A percentile compares a stretch with the other conserved stretches of the same genome.
phyloP scores from a whole-genome alignment of 2,888 invertebrate genomes.

The Meteorus cinctellus region DNA sequence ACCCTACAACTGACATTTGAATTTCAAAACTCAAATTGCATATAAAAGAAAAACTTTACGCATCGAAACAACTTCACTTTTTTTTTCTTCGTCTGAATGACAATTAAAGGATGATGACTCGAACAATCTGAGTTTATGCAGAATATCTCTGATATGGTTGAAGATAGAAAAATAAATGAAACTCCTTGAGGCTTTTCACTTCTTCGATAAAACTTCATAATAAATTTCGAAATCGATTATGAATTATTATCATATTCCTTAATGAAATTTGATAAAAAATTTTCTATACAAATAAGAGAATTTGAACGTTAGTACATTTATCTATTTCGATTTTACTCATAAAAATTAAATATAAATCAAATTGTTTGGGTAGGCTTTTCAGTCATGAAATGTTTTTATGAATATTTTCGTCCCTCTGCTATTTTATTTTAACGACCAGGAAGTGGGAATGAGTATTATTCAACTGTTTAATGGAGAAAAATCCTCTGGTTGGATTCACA shows the following conservation, averaged over 20 bases:
- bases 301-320: too few relatives aligned
- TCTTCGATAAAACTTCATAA: too few relatives aligned
- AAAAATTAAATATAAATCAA: too few relatives aligned
- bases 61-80: constrained; percentile 40
- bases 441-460: not conserved
- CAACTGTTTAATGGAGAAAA: constrained; percentile 8
- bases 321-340: too few relatives aligned
- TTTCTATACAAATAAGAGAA: too few relatives aligned
- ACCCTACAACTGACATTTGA: not conserved
- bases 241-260: too few relatives aligned
- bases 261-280: too few relatives aligned
- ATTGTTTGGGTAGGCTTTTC: too few relatives aligned
- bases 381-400: not conserved
- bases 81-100: constrained; percentile 58
- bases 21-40: constrained; percentile 5
- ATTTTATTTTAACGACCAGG: not conserved
- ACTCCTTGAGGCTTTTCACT: too few relatives aligned
- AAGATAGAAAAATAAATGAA: too few relatives aligned
- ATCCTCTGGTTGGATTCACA: constrained; percentile 26
- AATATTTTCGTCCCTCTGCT: not conserved
- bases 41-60: constrained; percentile 14
- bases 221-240: too few relatives aligned
- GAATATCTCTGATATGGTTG: not conserved
- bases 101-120: not conserved
- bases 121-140: too few relatives aligned